A percentile compares a stretch with the other conserved stretches of the same genome.
phyloP scores from a whole-genome alignment of 2,888 invertebrate species.

The Dorcus hopei region DNA sequence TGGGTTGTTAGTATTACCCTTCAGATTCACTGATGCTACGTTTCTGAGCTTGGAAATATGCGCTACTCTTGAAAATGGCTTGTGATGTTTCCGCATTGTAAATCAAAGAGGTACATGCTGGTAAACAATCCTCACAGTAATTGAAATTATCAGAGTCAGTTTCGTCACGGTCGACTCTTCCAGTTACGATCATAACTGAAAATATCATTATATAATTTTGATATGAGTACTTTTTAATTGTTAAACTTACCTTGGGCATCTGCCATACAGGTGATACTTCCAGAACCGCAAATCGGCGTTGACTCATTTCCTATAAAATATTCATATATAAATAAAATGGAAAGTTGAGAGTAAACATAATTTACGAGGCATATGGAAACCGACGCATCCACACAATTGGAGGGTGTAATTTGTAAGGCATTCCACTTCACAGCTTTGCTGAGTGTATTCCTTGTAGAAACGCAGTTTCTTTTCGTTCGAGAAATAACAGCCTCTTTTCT shows the following conservation, averaged over 20 bases:
- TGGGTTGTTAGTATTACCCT: no score
- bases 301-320: slow-evolving; percentile 32
- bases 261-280: slow-evolving; percentile 55
- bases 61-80: slow-evolving; percentile 39
- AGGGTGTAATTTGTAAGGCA: slow-evolving; percentile 67
- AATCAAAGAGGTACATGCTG: slow-evolving; percentile 66
- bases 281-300: slow-evolving; percentile 55
- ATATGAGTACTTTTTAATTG: no score
- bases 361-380: slow-evolving; percentile 63
- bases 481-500: slow-evolving; percentile 67
- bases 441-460: slow-evolving; percentile 68
- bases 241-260: slow-evolving; percentile 54
- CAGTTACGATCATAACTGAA: no score
- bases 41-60: no score
- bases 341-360: neutral
- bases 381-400: slow-evolving; percentile 62
- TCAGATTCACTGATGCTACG: no score
- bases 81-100: slow-evolving; percentile 73
- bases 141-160: no score
- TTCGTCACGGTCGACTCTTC: no score
- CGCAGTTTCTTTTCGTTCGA: slow-evolving; percentile 61
- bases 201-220: no score
- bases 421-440: slow-evolving; percentile 71
- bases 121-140: slow-evolving; percentile 50
- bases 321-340: neutral